Evolutionary conservation across 2,888 invertebrate species (phyloP).

Genomic region (Chrysomela aeneicollis): DNA sequence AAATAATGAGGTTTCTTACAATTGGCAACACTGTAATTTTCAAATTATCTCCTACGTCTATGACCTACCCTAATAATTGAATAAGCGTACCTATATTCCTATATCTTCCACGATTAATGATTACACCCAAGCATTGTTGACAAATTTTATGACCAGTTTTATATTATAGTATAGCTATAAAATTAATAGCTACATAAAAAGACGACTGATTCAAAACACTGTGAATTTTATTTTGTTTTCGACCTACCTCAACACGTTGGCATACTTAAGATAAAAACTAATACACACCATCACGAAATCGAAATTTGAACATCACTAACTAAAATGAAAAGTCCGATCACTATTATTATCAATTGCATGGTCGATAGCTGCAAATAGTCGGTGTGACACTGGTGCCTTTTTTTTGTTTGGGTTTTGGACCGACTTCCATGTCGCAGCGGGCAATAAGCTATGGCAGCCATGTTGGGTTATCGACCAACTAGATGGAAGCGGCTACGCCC

Average conservation of each 20-base stretch:
- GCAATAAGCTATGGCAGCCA: slow-evolving; percentile 57
- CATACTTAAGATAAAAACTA: slow-evolving; percentile 27
- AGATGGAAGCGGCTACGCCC: slow-evolving; percentile 57
- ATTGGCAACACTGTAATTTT: too few species aligned
- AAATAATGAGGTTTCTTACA: too few species aligned
- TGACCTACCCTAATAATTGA: too few species aligned
- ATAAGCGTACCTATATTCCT: too few species aligned
- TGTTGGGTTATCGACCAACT: slow-evolving; percentile 61
- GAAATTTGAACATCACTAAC: slow-evolving; percentile 33
- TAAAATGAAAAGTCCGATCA: slow-evolving; percentile 29
- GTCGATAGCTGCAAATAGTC: slow-evolving; percentile 52
- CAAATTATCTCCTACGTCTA: too few species aligned
- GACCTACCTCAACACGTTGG: slow-evolving; percentile 50
- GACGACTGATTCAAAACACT: not conserved
- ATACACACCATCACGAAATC: slow-evolving; percentile 14
- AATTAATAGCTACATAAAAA: too few species aligned
- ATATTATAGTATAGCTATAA: too few species aligned
- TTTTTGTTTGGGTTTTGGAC: slow-evolving; percentile 49
- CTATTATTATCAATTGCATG: slow-evolving; percentile 42
- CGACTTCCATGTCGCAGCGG: slow-evolving; percentile 57
- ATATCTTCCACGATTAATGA: too few species aligned
- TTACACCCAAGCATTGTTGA: too few species aligned
- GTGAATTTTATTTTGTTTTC: slow-evolving; percentile 39
- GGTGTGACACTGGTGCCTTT: slow-evolving; percentile 54
- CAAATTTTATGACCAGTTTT: too few species aligned